These are phyloP conservation scores for Camelus dromedarius DNA, from an alignment of 2,113 vertebrate species.

Conservation along the genomic window DNA sequence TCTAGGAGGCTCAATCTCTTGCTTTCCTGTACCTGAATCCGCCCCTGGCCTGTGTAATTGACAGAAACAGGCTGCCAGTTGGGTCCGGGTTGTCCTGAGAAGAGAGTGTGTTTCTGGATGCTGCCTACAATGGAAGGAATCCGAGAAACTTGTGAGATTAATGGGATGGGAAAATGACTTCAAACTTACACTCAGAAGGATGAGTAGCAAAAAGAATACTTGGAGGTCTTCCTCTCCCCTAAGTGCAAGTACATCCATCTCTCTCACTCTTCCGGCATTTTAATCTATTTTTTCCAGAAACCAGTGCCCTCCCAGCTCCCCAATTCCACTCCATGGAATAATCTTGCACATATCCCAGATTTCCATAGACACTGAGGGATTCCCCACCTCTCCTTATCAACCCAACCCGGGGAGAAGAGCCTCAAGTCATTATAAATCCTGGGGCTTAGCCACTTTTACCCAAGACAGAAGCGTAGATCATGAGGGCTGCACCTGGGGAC, in stretches of 20 bases:
- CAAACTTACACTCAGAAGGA: neutral
- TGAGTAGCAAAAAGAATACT: neutral
- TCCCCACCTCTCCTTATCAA: neutral
- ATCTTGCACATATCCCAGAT: neutral
- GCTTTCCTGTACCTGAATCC: slow-evolving; percentile 66
- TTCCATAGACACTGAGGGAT: neutral
- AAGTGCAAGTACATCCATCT: neutral
- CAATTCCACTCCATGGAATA: neutral
- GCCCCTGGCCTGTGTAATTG: slow-evolving; percentile 67
- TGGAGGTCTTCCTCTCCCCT: no score
- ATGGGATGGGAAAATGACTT: neutral
- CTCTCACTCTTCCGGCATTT: neutral
- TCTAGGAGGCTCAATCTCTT: neutral
- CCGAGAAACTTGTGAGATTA: neutral
- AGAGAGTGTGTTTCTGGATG: slow-evolving; percentile 64
- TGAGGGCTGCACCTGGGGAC: slow-evolving; percentile 85
- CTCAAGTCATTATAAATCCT: neutral
- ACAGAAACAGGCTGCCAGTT: slow-evolving; percentile 68
- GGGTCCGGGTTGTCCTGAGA: slow-evolving; percentile 46
- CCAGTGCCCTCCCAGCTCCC: neutral
- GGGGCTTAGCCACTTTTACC: slow-evolving; percentile 73
- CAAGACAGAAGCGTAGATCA: slow-evolving; percentile 79
- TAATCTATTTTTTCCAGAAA: slow-evolving; percentile 5
- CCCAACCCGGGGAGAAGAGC: neutral
- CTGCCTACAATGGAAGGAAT: slow-evolving; percentile 45